Base-by-base conservation (phyloP, 1,140 invertebrate genomes). In the Brachionus manjavacas region DNA sequence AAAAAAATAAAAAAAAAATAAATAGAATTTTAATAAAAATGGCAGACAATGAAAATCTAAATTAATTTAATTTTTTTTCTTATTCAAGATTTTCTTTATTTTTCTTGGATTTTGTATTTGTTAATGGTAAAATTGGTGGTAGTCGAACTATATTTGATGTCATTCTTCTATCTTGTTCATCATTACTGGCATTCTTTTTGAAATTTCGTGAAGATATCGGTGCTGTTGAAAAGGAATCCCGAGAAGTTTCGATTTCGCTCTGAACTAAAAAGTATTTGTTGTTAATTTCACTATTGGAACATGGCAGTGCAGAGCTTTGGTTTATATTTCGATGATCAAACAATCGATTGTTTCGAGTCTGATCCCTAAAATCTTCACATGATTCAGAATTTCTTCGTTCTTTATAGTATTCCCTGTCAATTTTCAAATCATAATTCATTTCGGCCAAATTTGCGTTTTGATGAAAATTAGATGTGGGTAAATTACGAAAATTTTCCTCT, bases 231-330 rank as follows among this genome's bases (percentile, higher is more conserved):
- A 72, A 68, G 11, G 68, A 72, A 16, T 72, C 31, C 39, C 4
- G 14, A 7, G 68, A 72, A 4, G 35, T 39, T 41, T 72, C 68
- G n/a, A 43, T 35, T 41, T 72, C 68, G 1, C 41, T 35, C n/a
- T 35, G 31, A 11, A 72, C 68, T 16, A 72, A 72, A 72, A 39
- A 72, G 16, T 72, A 72, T 9, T 72, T 72, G 16, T 72, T 72
- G 2, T 72, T 35, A 14, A 16, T 43, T 20, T 72, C 68, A 20
- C 35, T 72, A 16, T 72, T 72, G 2, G 68, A 41, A 41, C 68
- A 72, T 16, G 68, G 35, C 16, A 72, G 16, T 9, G 31, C 68
- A 3, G 64, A 31, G 35, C 39, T 72, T 12, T 35, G 28, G 20
- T 72, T 25, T 0, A 31, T 6, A 12, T 2, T 39, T 16, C 68